A percentile compares a stretch with the other conserved stretches of the same genome.
phyloP scores from a whole-genome alignment of 1,140 invertebrate species.

The Drosophila lini region DNA sequence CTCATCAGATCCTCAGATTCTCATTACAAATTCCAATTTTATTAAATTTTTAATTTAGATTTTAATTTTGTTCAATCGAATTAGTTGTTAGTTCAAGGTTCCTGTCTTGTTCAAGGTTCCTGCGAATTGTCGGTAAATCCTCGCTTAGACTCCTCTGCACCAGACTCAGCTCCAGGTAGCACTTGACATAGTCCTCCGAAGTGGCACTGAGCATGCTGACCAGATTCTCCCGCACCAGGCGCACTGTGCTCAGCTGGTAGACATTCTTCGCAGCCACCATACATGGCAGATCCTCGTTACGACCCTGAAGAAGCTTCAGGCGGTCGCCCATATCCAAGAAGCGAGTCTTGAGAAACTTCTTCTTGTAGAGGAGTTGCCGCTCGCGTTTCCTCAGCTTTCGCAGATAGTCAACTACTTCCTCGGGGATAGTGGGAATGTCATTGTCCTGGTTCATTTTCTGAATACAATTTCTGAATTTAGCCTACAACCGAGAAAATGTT shows the following conservation, averaged over 20 bases:
- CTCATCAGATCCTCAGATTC: no score
- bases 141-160: neutral
- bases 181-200: slow-evolving; percentile 1
- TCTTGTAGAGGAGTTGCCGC: slow-evolving; percentile 39
- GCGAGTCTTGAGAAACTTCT: slow-evolving; percentile 48
- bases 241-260: slow-evolving; percentile 56
- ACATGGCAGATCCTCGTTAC: slow-evolving; percentile 44
- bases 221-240: slow-evolving; percentile 30
- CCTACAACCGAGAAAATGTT: neutral
- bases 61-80: slow-evolving; percentile 6
- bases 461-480: neutral
- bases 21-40: neutral
- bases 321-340: slow-evolving; percentile 39
- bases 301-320: slow-evolving; percentile 45
- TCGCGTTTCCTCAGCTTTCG: slow-evolving; percentile 51
- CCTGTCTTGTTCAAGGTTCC: neutral
- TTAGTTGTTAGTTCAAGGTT: neutral
- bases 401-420: slow-evolving; percentile 59
- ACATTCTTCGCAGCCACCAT: slow-evolving; percentile 51
- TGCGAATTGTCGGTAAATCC: neutral
- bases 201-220: slow-evolving; percentile 6
- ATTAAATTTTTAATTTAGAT: neutral
- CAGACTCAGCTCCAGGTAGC: slow-evolving; percentile 1
- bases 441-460: slow-evolving; percentile 25
- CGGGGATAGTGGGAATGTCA: slow-evolving; percentile 28